Evolutionary conservation across 2,797 vertebrate genomes (phyloP), one percentile per base, ranked within the genome.

Genomic region (Knipowitschia caucasica): DNA sequence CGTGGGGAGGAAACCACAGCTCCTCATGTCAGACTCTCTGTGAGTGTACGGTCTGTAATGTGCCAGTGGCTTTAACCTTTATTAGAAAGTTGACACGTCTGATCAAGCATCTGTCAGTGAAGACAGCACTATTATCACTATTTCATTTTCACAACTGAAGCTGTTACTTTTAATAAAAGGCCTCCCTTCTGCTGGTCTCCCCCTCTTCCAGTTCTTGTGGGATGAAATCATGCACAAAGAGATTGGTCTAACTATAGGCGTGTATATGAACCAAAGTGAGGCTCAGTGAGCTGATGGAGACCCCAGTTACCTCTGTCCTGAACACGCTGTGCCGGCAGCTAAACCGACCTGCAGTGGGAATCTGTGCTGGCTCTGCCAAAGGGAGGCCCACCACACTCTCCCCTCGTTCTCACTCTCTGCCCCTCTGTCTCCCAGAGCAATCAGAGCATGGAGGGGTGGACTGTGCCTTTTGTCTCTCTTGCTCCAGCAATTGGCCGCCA

Each of bases 371-470:
- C 66, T 74, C 67, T 80, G 84, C 84, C 85, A 86, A 78, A 68
- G 73, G 78, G 75, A 87, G 87, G 81, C 84, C 85, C 82, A 73
- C 53, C 56, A 75, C 75, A 52, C 58, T 45, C 51, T 30, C 58
- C 20, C 51, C 39, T 20, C 49, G 30, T 43, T 3, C 59, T 51
- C 53, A 24, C 52, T n/a, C 45, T 44, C 61, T 40, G 38, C 35
- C 59, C 33, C 56, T 59, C 69, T 50, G 69, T 62, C 75, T 65
- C 53, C 43, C 73, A 61, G 70, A 81, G 82, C 85, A 90, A 89
- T 90, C 85, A 89, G 86, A 90, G 89, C 88, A 88, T 89, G 88
- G 75, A 86, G 81, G 75, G 84, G 77, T 85, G 84, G 81, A 70
- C 79, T 80, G 68, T 71, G 64, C 75, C 84, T 68, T 86, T 85